phyloP scores from a whole-genome alignment of 2,888 invertebrate species.

The Scelioninae gen. 1 region DNA sequence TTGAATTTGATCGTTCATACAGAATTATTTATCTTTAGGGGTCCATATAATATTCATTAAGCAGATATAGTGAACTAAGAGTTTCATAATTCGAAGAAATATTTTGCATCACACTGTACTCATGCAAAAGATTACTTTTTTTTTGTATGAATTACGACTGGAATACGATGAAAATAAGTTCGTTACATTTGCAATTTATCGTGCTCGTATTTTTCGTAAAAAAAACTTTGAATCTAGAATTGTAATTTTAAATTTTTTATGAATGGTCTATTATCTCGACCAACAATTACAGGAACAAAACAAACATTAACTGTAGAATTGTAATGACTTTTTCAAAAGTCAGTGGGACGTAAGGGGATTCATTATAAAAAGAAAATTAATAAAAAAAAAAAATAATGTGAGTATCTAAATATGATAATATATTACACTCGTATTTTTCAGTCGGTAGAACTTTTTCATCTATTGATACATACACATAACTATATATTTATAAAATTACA shows the following conservation, averaged over 20 bases:
- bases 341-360: constrained; percentile 39
- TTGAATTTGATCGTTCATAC: too few relatives aligned
- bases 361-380: constrained; percentile 32
- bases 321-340: constrained; percentile 49
- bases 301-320: constrained; percentile 27
- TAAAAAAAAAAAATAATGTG: constrained; percentile 29
- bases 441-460: constrained; percentile 66
- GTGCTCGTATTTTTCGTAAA: constrained; percentile 50
- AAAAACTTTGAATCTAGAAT: constrained; percentile 48
- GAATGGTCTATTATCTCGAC: constrained; percentile 33
- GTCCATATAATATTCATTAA: too few relatives aligned
- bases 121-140: constrained; percentile 25
- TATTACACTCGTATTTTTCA: constrained; percentile 69
- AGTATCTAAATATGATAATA: constrained; percentile 55
- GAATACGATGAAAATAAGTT: constrained; percentile 45
- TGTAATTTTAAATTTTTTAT: constrained; percentile 53
- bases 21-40: too few relatives aligned
- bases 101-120: constrained; percentile 41
- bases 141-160: constrained; percentile 49
- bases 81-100: constrained; percentile 28
- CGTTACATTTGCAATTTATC: constrained; percentile 43
- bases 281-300: constrained; percentile 25
- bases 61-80: too few relatives aligned
- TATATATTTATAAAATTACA: constrained; percentile 71
- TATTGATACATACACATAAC: constrained; percentile 69